phyloP scores from a whole-genome alignment of 2,888 invertebrate species.

The Dolichopus griseipennis region DNA sequence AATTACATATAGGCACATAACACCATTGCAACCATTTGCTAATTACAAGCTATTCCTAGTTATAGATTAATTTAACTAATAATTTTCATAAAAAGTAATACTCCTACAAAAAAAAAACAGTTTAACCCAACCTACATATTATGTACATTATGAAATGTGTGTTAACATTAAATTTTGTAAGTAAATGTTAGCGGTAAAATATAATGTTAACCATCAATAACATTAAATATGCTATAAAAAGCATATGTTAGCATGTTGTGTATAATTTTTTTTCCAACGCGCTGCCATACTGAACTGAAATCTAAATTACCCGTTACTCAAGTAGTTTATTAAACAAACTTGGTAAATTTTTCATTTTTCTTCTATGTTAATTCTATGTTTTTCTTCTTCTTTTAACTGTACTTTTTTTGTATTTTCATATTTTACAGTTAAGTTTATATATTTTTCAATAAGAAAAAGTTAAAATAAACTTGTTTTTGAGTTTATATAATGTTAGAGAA shows the following conservation, averaged over 20 bases:
- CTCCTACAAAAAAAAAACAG: no score
- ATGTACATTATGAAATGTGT: no score
- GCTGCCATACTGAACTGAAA: neutral
- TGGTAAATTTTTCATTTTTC: neutral
- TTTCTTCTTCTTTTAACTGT: neutral
- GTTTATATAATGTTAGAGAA: neutral
- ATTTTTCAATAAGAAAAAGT: neutral
- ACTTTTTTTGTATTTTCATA: neutral
- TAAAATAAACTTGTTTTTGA: neutral
- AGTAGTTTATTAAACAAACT: neutral
- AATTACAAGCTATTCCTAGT: no score
- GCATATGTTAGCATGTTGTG: neutral
- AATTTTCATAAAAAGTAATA: no score
- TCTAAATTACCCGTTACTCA: neutral
- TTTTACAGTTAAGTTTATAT: neutral
- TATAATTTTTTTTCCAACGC: neutral
- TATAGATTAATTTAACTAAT: no score
- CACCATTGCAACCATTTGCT: no score
- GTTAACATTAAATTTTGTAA: no score
- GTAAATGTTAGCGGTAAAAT: neutral
- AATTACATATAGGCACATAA: no score
- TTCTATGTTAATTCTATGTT: neutral
- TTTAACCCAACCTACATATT: no score
- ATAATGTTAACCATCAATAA: conserved; percentile 6
- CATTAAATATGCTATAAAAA: neutral